Evolutionary conservation across 35 echinoderm and acorn worm species (phyloP).

Genomic region (Lytechinus pictus): DNA sequence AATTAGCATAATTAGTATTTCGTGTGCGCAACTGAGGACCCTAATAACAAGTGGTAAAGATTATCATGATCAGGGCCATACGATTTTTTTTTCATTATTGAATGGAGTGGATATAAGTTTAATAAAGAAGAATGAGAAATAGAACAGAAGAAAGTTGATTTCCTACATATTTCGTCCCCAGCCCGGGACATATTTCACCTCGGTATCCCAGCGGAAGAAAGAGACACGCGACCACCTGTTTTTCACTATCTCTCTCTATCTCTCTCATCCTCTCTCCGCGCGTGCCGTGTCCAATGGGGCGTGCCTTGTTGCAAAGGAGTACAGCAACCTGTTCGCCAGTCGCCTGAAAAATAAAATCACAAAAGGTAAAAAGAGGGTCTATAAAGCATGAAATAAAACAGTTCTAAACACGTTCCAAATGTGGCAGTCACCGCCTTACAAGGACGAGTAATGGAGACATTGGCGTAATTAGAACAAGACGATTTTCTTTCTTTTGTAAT

Average conservation of each 20-base stretch:
- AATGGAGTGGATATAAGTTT: neutral
- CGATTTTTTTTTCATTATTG: neutral
- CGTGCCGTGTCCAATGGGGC: neutral
- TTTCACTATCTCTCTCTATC: neutral
- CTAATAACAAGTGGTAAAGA: neutral
- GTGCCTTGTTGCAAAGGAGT: neutral
- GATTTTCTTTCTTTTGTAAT: neutral
- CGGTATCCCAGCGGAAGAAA: neutral
- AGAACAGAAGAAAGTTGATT: neutral
- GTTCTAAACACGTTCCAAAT: slow-evolving; percentile 4
- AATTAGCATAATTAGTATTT: neutral
- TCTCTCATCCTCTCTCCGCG: slow-evolving; percentile 15
- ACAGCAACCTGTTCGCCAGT: neutral
- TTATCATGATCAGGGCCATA: neutral
- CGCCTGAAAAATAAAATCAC: neutral
- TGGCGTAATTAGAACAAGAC: neutral
- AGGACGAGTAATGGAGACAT: neutral
- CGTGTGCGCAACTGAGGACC: neutral
- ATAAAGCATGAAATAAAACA: neutral
- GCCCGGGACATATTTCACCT: neutral
- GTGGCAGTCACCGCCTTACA: neutral
- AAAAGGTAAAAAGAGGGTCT: neutral
- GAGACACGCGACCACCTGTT: neutral
- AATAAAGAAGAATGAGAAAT: neutral
- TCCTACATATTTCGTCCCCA: neutral